Evolutionary conservation across 2,888 invertebrate species (phyloP).

Genomic region (Hypselothyrea guttata): DNA sequence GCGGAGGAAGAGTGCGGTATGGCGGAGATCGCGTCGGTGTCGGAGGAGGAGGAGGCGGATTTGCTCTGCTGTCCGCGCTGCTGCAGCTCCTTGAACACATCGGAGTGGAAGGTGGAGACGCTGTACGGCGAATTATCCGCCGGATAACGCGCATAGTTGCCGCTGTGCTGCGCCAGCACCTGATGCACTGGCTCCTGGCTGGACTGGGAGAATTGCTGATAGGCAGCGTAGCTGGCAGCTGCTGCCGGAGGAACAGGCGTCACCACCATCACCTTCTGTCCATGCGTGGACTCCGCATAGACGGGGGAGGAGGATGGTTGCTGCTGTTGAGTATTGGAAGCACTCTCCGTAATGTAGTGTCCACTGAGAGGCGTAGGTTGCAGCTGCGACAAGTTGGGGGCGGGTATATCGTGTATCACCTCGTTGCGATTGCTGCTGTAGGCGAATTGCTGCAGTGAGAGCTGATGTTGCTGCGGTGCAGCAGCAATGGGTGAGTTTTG

Average conservation of each 20-base stretch:
- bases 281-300: conserved; percentile 79
- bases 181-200: conserved; percentile 51
- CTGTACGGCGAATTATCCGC: conserved; percentile 74
- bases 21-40: too few relatives aligned
- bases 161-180: conserved; percentile 71
- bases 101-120: conserved; percentile 81
- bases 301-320: conserved; percentile 66
- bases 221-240: conserved; percentile 48
- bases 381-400: conserved; percentile 78
- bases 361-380: conserved; percentile 35
- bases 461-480: conserved; percentile 23
- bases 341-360: conserved; percentile 65
- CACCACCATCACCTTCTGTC: conserved; percentile 81
- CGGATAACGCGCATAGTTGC: conserved; percentile 59
- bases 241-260: conserved; percentile 77
- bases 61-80: conserved; percentile 58
- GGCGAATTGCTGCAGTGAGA: conserved; percentile 55
- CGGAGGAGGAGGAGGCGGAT: neutral
- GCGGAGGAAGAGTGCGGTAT: too few relatives aligned
- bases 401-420: conserved; percentile 81
- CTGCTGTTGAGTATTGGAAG: conserved; percentile 22
- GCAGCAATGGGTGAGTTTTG: conserved; percentile 61
- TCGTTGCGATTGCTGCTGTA: conserved; percentile 73
- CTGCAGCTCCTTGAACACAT: conserved; percentile 81
- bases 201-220: conserved; percentile 62